phyloP scores from a whole-genome alignment of 2,797 vertebrate genomes.

The Catamblyrhynchus diadema region DNA sequence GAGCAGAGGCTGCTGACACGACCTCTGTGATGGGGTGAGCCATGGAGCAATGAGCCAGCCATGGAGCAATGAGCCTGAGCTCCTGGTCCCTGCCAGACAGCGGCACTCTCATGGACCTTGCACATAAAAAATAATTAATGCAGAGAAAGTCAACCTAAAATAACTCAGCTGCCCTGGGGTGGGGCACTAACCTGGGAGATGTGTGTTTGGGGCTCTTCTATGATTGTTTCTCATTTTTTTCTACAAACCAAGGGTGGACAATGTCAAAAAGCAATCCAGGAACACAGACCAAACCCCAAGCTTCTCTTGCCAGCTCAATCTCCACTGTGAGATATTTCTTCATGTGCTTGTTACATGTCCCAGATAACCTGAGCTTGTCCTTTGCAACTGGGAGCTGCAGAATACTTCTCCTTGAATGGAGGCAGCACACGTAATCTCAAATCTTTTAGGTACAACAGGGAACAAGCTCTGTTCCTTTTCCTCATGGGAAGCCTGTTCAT shows the following conservation, averaged over 20 bases:
- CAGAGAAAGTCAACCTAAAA: neutral
- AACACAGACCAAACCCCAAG: neutral
- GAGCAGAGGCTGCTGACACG: neutral
- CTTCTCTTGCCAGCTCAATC: neutral
- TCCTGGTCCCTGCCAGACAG: neutral
- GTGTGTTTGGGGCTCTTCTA: neutral
- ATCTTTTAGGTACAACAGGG: neutral
- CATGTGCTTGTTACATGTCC: neutral
- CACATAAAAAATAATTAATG: neutral
- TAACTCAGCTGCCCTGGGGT: neutral
- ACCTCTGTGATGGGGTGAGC: neutral
- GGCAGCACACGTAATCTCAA: neutral
- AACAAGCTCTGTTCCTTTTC: neutral
- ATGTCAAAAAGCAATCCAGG: neutral
- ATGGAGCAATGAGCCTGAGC: neutral
- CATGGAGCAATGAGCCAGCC: fast-evolving
- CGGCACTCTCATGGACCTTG: neutral
- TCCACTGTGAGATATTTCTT: neutral
- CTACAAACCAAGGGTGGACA: neutral
- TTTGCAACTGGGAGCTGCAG: neutral
- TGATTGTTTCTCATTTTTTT: neutral
- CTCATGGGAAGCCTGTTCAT: neutral
- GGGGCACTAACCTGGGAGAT: neutral
- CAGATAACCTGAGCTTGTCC: neutral
- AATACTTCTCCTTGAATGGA: neutral